Conservation (phyloP, 1,140 invertebrate genomes). For the Caerostris darwini region DNA sequence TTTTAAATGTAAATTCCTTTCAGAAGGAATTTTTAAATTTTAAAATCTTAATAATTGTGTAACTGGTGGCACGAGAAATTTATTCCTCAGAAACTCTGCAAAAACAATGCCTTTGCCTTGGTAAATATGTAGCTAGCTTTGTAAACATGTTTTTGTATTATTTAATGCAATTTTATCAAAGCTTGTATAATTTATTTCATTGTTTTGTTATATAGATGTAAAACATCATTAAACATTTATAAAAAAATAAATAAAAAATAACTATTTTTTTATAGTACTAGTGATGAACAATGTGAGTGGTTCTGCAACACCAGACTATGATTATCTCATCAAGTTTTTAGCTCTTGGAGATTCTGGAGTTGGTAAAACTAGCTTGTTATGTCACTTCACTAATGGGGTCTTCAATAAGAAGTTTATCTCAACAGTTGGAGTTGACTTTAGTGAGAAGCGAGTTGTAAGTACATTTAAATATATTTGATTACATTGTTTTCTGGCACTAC, state of each 20-base stretch:
- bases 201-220: too few relatives aligned
- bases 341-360: conserved; percentile 96
- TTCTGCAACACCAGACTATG: conserved; percentile 87
- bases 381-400: conserved; percentile 96
- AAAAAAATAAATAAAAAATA: background rate
- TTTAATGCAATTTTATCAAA: too few relatives aligned
- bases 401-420: conserved; percentile 97
- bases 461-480: background rate
- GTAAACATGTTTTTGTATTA: too few relatives aligned
- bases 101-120: too few relatives aligned
- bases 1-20: too few relatives aligned
- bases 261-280: conserved; percentile 53
- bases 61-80: too few relatives aligned
- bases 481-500: too few relatives aligned
- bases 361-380: conserved; percentile 95
- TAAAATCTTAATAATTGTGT: too few relatives aligned
- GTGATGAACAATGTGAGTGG: conserved; percentile 75
- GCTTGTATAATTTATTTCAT: too few relatives aligned
- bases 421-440: conserved; percentile 98
- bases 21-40: too few relatives aligned
- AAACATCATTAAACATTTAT: background rate
- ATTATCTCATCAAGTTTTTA: conserved; percentile 97
- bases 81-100: too few relatives aligned
- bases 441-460: conserved; percentile 96
- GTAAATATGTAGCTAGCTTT: too few relatives aligned